Conservation (phyloP, 2,888 invertebrate genomes). For the Tinea trinotella region DNA sequence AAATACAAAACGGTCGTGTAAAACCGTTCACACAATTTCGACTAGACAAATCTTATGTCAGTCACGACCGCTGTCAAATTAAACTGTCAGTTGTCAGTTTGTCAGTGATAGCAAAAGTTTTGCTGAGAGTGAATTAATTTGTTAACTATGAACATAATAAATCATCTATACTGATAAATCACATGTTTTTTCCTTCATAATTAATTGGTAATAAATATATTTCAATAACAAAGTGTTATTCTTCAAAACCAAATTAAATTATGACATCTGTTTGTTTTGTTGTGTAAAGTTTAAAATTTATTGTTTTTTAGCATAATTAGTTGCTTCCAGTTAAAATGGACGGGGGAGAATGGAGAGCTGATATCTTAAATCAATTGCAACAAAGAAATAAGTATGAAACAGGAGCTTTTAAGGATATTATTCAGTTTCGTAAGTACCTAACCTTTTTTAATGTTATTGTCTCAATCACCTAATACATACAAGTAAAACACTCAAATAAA, state of each 20-base stretch:
- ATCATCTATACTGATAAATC: not conserved
- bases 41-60: too few species aligned
- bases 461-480: not conserved
- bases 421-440: conserved; percentile 81
- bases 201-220: not conserved
- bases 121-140: not conserved
- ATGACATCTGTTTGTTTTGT: conserved; percentile 62
- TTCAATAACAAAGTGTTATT: not conserved
- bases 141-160: not conserved
- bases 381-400: conserved; percentile 83
- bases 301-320: conserved; percentile 28
- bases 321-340: conserved; percentile 50
- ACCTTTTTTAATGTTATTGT: not conserved
- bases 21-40: not conserved
- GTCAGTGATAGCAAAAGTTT: not conserved
- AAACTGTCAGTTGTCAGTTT: not conserved
- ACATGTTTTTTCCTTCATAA: not conserved
- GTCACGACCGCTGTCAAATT: too few species aligned
- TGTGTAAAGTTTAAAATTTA: conserved; percentile 25
- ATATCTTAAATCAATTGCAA: conserved; percentile 78
- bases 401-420: conserved; percentile 83
- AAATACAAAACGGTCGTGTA: not conserved
- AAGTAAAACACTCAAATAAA: too few species aligned
- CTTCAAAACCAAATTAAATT: not conserved
- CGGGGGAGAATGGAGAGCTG: conserved; percentile 76